A percentile compares a stretch with the other conserved stretches of the same genome.
Evolutionary conservation across 2,797 vertebrate genomes (phyloP).

Genomic region (Scolopax rusticola): DNA sequence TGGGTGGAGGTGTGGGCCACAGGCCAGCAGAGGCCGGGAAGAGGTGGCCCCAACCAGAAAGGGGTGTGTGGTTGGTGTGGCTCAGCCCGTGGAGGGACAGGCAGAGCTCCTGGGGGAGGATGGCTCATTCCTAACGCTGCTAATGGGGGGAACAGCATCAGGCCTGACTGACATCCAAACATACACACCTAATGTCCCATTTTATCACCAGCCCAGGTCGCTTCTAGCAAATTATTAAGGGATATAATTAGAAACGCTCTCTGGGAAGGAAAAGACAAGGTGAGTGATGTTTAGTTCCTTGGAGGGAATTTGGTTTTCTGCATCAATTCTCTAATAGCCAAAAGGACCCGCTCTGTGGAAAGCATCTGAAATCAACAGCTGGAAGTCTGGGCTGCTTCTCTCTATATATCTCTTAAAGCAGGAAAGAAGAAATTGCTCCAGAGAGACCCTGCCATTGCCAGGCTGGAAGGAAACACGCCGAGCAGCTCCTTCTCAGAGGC

Average conservation of each 20-base stretch:
- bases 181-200: fast-evolving
- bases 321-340: background rate
- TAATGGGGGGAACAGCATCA: fast-evolving
- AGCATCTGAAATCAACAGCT: background rate
- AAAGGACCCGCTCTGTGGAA: fast-evolving
- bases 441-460: background rate
- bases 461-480: background rate
- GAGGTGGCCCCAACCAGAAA: background rate
- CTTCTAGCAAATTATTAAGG: background rate
- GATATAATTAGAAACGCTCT: background rate
- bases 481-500: background rate
- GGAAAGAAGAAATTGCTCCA: background rate
- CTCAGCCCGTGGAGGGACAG: fast-evolving
- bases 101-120: background rate
- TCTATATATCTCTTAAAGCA: background rate
- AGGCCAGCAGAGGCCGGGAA: background rate
- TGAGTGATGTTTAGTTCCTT: background rate
- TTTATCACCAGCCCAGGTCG: background rate
- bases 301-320: background rate
- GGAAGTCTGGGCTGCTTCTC: background rate
- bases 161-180: background rate
- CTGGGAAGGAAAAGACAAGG: background rate
- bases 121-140: background rate
- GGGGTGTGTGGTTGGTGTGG: background rate
- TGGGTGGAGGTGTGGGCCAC: background rate